Evolutionary conservation across 2,113 vertebrate species (phyloP), one percentile per base, ranked within the genome.

Genomic region (Poeciliopsis retropinna): DNA sequence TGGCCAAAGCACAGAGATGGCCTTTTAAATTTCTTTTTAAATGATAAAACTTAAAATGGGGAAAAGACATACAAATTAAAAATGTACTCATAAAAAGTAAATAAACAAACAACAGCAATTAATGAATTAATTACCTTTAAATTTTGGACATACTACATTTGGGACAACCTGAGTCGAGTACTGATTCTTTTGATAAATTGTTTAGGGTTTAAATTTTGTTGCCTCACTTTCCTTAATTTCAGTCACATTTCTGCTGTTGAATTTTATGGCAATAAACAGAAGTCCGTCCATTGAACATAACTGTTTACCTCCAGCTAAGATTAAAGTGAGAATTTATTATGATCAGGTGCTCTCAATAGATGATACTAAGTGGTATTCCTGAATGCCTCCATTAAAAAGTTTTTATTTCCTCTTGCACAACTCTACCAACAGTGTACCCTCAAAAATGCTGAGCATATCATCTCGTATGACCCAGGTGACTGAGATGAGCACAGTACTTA

Each of bases 401-500:
- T 63, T 80, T 67, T 51, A 60, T 29, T 62, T 47, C 64, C n/a
- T 39, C 44, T 19, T 73, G 29, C 7, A 37, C 32, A 60, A 11
- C 64, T 67, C 44, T 73, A 51, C 39, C 60, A 62, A 29, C 72
- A 64, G 17, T 31, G 34, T 67, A 4, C 30, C 34, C 39, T 75
- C 57, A 4, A 51, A 73, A 57, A 73, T 61, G 13, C 77, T 29
- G 27, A 47, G 54, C 27, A 28, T 34, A 64, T 70, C 25, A 72
- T 66, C 61, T 70, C 47, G 17, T 47, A 41, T 64, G 62, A 54
- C 60, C 32, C 30, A 81, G 63, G 60, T 67, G 41, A 66, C 68
- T 66, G 54, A 72, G 75, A 62, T 62, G 72, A 63, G 71, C 57
- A 66, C 41, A 75, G 47, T 19, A 44, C 37, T 64, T 74, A 60